Conservation (phyloP, 2,113 vertebrate genomes). For the Notarius lentiginosus region DNA sequence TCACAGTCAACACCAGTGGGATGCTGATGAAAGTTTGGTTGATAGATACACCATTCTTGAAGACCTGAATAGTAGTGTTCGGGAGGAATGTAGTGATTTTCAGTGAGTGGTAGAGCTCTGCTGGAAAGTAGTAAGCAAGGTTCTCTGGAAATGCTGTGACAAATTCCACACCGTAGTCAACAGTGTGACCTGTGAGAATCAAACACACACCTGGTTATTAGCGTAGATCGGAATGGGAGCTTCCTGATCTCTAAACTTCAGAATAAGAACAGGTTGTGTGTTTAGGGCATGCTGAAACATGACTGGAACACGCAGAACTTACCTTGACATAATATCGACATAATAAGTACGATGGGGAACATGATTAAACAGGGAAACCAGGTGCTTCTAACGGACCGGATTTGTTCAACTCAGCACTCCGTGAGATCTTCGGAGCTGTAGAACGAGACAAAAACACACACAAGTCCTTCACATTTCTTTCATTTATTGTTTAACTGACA, state of each 20-base stretch:
- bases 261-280: neutral
- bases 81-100: constrained; percentile 37
- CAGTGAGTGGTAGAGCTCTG: rapidly evolving
- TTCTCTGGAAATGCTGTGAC: constrained; percentile 69
- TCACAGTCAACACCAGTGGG: neutral
- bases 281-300: neutral
- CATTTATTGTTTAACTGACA: neutral
- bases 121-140: constrained; percentile 65
- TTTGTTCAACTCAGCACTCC: neutral
- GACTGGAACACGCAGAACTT: neutral
- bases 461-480: neutral
- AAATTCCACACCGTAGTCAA: constrained; percentile 51
- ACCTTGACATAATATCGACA: constrained; percentile 31
- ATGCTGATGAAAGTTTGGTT: rapidly evolving
- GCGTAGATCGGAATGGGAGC: neutral
- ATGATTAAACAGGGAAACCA: constrained; percentile 6
- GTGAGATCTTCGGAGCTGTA: neutral
- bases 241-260: neutral
- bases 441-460: neutral
- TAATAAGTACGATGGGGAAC: constrained; percentile 22
- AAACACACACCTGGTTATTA: neutral
- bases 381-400: neutral
- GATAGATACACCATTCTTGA: rapidly evolving
- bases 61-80: rapidly evolving
- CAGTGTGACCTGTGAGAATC: constrained; percentile 16